These are phyloP conservation scores for Perithous albicinctus DNA, from an alignment of 2,888 invertebrate genomes.

Conservation along the genomic window DNA sequence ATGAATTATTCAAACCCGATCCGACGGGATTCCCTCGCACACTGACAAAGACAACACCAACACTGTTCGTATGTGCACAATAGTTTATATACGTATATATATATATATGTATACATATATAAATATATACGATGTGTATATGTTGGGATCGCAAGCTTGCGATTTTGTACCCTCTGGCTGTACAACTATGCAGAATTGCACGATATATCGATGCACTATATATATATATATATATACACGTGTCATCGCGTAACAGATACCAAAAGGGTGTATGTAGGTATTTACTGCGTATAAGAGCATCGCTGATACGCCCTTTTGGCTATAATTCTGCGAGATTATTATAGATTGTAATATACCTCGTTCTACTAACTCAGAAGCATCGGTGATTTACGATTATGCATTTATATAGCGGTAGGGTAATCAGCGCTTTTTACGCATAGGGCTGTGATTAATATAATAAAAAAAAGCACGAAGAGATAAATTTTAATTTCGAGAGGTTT, in stretches of 20 bases:
- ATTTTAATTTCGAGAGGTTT: too few relatives aligned
- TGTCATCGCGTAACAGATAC: not conserved
- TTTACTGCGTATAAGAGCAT: not conserved
- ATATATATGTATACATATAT: not conserved
- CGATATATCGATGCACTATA: not conserved
- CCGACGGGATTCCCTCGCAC: conserved; percentile 55
- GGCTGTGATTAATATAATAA: not conserved
- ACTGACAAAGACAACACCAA: not conserved
- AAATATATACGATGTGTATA: not conserved
- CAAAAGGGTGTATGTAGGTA: conserved; percentile 1
- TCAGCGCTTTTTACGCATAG: not conserved
- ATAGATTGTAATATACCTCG: not conserved
- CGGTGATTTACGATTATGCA: not conserved
- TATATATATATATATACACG: not conserved
- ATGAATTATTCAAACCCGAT: conserved; percentile 63
- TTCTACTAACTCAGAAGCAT: not conserved
- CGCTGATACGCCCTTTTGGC: not conserved
- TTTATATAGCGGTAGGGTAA: not conserved
- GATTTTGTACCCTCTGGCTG: conserved; percentile 26
- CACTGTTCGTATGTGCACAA: not conserved
- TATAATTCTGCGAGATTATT: not conserved
- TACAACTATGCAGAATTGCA: conserved; percentile 27
- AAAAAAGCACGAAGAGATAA: too few relatives aligned
- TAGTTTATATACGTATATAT: conserved; percentile 16
- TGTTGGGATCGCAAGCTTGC: conserved; percentile 3